Percentiles rank a stretch among this genome's conserved stretches.
Conservation (phyloP, 2,888 invertebrate genomes). For the Tortrix viridana region DNA sequence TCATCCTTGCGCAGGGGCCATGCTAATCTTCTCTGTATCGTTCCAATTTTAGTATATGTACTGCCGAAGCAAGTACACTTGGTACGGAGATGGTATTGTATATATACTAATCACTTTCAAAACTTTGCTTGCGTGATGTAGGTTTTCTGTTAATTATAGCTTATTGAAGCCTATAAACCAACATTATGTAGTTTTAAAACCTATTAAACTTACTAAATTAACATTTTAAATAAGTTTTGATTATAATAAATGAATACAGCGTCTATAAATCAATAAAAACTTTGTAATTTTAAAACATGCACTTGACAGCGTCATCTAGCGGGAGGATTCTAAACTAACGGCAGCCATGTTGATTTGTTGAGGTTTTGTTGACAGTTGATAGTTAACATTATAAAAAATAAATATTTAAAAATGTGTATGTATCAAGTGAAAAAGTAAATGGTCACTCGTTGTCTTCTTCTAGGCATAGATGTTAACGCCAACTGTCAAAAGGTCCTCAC, state of each 20-base stretch:
- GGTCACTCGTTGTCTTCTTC: too few species aligned
- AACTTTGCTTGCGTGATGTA: constrained; percentile 43
- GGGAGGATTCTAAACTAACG: not conserved
- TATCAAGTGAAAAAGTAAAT: too few species aligned
- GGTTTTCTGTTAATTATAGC: not conserved
- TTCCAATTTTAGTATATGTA: constrained; percentile 73
- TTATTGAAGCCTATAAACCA: not conserved
- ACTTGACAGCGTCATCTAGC: constrained; percentile 19
- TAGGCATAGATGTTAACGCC: too few species aligned
- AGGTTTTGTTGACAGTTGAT: too few species aligned
- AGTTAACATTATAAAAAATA: too few species aligned
- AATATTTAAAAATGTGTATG: too few species aligned
- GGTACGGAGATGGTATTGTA: fast-evolving
- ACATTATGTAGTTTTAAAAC: not conserved
- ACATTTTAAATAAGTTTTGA: not conserved
- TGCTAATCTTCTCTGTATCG: constrained; percentile 72
- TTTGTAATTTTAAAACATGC: not conserved
- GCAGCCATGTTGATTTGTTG: too few species aligned
- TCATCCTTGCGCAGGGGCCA: constrained; percentile 74
- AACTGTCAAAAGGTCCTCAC: too few species aligned
- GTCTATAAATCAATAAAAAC: not conserved
- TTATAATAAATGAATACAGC: not conserved
- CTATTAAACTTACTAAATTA: not conserved
- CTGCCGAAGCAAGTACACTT: constrained; percentile 67
- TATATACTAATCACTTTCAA: constrained; percentile 34